Base-by-base conservation (phyloP, 2,888 invertebrate genomes). In the Philereme vetulata region DNA sequence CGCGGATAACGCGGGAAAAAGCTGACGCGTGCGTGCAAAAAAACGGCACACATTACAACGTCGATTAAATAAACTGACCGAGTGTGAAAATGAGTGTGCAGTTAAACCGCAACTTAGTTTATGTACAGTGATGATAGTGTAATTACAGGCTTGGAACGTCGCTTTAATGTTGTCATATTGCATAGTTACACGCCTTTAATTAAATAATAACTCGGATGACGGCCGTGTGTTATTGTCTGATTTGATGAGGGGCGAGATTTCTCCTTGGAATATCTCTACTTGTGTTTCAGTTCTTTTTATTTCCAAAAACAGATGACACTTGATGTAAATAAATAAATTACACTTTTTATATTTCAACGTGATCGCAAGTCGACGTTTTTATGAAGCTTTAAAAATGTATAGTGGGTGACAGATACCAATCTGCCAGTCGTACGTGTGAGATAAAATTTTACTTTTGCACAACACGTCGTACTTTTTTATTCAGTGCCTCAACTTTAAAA, bases 381-480 rank as follows among this genome's bases (percentile, higher is more conserved):
- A 67, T 56, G 52, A 54, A 54, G 54, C 50, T 66, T 64, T 67
- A 67, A 67, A 48, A 66, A 70, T 66, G 70, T 56, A 59, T 58
- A 55, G 64, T 68, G 68, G 65, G 64, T 67, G 67, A 65, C 64
- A 60, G 68, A 72, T 72, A 49, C 43, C 50, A 63, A 71, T 70
- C 71, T 65, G 43, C 36, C 51, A 51, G 53, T 54, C 59, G 59
- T 66, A 66, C 64, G 62, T 66, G 65, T 61, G 42, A 61, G 65
- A 71, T 67, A 65, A 64, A 58, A 50, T 56, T 58, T 56, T 51
- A 61, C 55, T 56, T 64, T 62, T 51, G 65, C 60, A 64, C 47
- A 62, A 54, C 43, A 45, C 60, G 54, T 36, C 36, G 21, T 21
- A 21, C 21, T 8, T 36, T 50, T 42, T 21, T 5, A 34, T 11